Conservation (phyloP, 2,797 vertebrate species). For the Amniataba percoides region DNA sequence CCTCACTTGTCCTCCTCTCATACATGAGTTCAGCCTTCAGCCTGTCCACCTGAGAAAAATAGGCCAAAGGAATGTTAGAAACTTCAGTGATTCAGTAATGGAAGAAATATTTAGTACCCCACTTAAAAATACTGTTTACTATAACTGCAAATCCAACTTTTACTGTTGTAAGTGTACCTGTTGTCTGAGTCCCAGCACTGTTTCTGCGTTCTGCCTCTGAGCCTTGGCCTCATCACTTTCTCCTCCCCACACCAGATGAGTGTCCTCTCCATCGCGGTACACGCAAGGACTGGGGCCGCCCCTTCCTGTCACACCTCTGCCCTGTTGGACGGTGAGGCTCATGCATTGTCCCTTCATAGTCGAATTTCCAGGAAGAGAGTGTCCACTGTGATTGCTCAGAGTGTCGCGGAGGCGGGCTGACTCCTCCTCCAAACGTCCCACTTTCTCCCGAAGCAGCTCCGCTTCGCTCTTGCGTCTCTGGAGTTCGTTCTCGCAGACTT, state of each 20-base stretch:
- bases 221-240: conserved; percentile 92
- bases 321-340: conserved; percentile 77
- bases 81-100: neutral
- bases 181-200: conserved; percentile 86
- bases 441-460: conserved; percentile 93
- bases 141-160: neutral
- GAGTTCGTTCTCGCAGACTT: conserved; percentile 96
- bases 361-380: conserved; percentile 48
- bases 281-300: conserved; percentile 78
- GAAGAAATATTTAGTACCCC: neutral
- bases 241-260: conserved; percentile 86
- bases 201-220: conserved; percentile 82
- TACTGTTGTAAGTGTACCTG: conserved; percentile 77
- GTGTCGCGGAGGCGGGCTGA: conserved; percentile 84
- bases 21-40: conserved; percentile 90
- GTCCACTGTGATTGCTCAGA: conserved; percentile 59
- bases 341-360: conserved; percentile 79
- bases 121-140: neutral
- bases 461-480: conserved; percentile 95
- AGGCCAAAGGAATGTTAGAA: neutral
- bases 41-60: conserved; percentile 84
- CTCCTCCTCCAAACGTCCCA: conserved; percentile 91
- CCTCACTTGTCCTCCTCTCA: conserved; percentile 90
- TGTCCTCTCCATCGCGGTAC: conserved; percentile 79
- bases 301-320: conserved; percentile 61